Evolutionary conservation across 2,113 vertebrate genomes (phyloP), one percentile per base, ranked within the genome.

Genomic region (Lepus europaeus): DNA sequence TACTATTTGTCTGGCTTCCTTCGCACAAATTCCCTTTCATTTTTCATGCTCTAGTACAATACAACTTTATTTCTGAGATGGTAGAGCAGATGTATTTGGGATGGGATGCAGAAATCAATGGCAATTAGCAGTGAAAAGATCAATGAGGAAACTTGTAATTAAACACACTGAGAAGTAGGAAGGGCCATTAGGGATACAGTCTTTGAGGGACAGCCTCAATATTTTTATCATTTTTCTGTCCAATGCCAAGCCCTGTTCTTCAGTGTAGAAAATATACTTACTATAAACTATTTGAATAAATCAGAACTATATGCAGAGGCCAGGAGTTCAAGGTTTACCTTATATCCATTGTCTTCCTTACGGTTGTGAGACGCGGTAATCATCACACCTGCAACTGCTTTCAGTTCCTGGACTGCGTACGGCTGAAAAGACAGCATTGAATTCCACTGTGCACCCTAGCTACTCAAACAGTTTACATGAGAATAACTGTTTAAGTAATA

Each of bases 311-410:
- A 93, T 70, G 74, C 51, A 90, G 79, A 81, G 70, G 7, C 33
- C 12, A 23, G 49, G 36, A 79, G 14, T 59, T 39, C 53, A 68
- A 51, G 29, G 25, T 77, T 82, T 73, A 99, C 99, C 99, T 99
- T 99, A 97, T 99, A 99, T 2, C 99, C 99, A 0, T 99, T 99
- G 98, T 99, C 99, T 95, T 99, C 99, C 97, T 99, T 99, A 2
- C 99, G 98, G 94, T 99, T 99, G 96, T 99, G 99, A 23, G 99
- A 99, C 0, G 99, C 99, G 0, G 99, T 99, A 96, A 99, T 99
- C 99, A 99, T 99, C 39, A 99, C 98, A 1, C 99, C 99, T 3
- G 99, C 99, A 51, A 99, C 98, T 2, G 99, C 99, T 0, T 98
- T 98, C 3, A 99, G 98, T 97, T 99, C 98, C 97, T 98, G 98